Percentiles rank a stretch among this genome's conserved stretches.
phyloP scores from a whole-genome alignment of 2,113 vertebrate genomes.

The Accipiter cooperii region DNA sequence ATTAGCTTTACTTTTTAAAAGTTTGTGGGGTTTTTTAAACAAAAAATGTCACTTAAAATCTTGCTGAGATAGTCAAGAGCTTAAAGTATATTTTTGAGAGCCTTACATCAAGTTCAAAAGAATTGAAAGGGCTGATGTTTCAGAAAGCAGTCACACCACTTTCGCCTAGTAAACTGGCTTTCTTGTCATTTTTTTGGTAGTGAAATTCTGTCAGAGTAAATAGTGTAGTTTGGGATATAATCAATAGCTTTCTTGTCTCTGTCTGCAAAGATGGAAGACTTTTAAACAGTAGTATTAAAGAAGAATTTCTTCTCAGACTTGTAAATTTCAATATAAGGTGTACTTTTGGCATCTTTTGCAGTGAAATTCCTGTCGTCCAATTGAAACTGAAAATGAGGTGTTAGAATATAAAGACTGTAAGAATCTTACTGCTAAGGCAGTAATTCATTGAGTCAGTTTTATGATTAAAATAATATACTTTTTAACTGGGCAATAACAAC shows the following conservation, averaged over 20 bases:
- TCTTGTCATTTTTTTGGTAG: not conserved
- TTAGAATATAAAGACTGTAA: not conserved
- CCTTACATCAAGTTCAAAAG: not conserved
- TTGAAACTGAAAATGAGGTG: not conserved
- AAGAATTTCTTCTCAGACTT: not conserved
- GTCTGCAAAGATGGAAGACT: not conserved
- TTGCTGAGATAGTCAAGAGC: not conserved
- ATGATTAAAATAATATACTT: not conserved
- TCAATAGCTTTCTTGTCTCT: not conserved
- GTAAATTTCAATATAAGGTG: not conserved
- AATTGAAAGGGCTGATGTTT: not conserved
- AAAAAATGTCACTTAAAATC: not conserved
- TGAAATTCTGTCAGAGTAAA: not conserved
- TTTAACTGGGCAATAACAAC: not conserved
- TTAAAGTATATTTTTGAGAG: not conserved
- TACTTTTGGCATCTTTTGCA: not conserved
- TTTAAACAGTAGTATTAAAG: not conserved
- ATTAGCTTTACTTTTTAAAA: not conserved
- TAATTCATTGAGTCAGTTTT: not conserved
- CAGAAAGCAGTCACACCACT: not conserved
- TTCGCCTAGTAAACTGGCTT: not conserved
- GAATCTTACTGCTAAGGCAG: not conserved
- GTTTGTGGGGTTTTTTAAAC: not conserved
- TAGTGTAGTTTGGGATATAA: not conserved
- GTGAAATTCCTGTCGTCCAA: not conserved